Base-by-base conservation (phyloP, 2,888 invertebrate genomes). In the Lithophane semibrunnea region DNA sequence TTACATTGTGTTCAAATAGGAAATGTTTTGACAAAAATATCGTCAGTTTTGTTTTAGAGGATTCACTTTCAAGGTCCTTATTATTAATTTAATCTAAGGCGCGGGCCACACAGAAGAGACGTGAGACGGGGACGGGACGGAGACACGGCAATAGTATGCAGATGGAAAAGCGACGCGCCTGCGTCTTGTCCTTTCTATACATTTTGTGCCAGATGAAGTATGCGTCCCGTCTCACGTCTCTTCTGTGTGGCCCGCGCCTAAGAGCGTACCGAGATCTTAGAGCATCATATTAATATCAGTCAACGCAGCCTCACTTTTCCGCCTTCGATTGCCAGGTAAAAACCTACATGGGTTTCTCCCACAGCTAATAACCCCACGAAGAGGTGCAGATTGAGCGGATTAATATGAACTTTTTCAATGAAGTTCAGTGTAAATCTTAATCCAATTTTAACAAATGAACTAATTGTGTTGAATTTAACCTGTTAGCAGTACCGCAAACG, bases 61-160 rank as follows among this genome's bases (percentile, higher is more conserved):
- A 63, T 70, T 54, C 24, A 70, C 52, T 79, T 54, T 79, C 47
- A 79, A 70, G 70, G 54, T 71, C 29, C n/a, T 24, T 61, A 16
- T 7, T 12, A 29, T 74, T 49, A 42, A 49, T 47, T 18, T 24
- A 3, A 24, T 18, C n/a, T 24, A 29, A 29, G 29, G 29, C 29
- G 29, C 29, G 29, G 29, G 29, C 29, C 29, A 29, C 29, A 29
- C 29, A 29, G 29, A 29, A 29, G 0, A 29, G 29, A 29, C 29
- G 29, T 29, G 29, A 29, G 29, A 29, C 29, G 0, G 29, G 29
- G 29, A 29, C 29, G 29, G 29, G 29, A 29, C 29, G 29, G 1
- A 29, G 29, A 29, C 29, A 1, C 29, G 29, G 29, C 29, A 29
- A 29, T 29, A 29, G 29, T 29, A 29, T 29, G 29, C 29, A 29